Conservation (phyloP, 2,888 invertebrate genomes). For the Papilio elwesi region DNA sequence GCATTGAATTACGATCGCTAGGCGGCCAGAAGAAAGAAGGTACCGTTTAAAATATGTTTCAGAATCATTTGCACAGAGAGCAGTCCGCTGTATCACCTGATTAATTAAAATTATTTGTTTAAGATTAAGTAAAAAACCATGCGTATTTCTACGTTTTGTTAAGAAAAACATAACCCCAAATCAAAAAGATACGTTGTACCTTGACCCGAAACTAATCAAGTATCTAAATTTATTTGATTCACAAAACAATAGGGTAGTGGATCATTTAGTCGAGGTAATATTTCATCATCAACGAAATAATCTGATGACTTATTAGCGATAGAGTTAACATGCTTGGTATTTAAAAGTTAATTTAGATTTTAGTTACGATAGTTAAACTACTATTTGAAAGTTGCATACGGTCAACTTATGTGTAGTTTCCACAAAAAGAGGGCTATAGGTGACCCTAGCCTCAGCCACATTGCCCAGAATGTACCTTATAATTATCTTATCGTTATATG, state of each 20-base stretch:
- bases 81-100: too few relatives aligned
- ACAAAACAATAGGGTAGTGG: conserved; percentile 28
- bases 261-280: conserved; percentile 22
- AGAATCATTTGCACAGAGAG: too few relatives aligned
- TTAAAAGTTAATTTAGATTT: conserved; percentile 30
- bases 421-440: not conserved
- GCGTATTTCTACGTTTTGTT: too few relatives aligned
- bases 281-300: conserved; percentile 13
- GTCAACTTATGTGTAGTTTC: not conserved
- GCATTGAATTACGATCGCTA: too few relatives aligned
- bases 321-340: conserved; percentile 22
- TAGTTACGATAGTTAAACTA: conserved; percentile 4
- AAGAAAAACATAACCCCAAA: not conserved
- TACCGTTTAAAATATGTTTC: too few relatives aligned
- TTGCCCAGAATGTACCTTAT: too few relatives aligned
- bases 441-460: too few relatives aligned
- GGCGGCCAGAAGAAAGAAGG: too few relatives aligned
- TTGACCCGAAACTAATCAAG: conserved; percentile 31
- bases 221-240: conserved; percentile 7
- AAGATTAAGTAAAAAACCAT: too few relatives aligned
- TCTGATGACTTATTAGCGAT: conserved; percentile 14
- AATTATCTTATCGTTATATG: too few relatives aligned
- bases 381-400: not conserved
- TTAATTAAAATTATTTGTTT: too few relatives aligned
- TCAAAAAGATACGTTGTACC: conserved; percentile 18